Evolutionary conservation across 2,888 invertebrate species (phyloP).

Genomic region (Caenorhabditis japonica): DNA sequence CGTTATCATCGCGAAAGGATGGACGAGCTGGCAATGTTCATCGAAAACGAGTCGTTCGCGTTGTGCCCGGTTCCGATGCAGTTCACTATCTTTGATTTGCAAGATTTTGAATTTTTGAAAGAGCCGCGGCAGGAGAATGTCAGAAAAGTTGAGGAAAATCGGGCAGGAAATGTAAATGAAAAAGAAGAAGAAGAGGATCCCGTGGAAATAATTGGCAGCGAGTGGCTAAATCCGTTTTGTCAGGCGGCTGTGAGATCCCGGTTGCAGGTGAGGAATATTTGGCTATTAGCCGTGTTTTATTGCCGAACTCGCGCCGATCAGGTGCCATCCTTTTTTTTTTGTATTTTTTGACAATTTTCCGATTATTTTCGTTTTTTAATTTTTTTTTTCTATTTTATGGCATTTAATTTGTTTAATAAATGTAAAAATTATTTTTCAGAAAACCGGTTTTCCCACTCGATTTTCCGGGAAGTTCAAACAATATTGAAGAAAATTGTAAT

Average conservation of each 20-base stretch:
- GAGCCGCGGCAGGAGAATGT: constrained; percentile 17
- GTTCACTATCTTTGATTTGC: constrained; percentile 74
- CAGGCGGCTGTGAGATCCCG: constrained; percentile 35
- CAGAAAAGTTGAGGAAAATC: not conserved
- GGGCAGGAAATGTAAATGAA: not conserved
- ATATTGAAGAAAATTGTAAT: too few species aligned
- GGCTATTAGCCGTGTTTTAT: too few species aligned
- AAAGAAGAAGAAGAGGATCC: not conserved
- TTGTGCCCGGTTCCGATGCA: constrained; percentile 72
- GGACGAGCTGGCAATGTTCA: constrained; percentile 73
- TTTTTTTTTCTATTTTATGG: too few species aligned
- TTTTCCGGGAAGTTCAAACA: too few species aligned
- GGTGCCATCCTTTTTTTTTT: too few species aligned
- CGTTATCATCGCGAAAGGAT: constrained; percentile 63
- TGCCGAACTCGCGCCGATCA: too few species aligned
- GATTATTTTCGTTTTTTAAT: too few species aligned
- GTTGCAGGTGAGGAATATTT: too few species aligned
- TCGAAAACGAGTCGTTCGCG: constrained; percentile 75
- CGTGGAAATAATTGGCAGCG: constrained; percentile 12
- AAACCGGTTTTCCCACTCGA: too few species aligned
- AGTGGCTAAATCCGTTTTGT: constrained; percentile 50
- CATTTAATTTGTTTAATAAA: too few species aligned
- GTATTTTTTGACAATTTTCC: too few species aligned
- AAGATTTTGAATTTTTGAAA: constrained; percentile 58
- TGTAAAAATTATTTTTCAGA: too few species aligned